Evolutionary conservation across 1,140 invertebrate species (phyloP).

Genomic region (Psix sp.): DNA sequence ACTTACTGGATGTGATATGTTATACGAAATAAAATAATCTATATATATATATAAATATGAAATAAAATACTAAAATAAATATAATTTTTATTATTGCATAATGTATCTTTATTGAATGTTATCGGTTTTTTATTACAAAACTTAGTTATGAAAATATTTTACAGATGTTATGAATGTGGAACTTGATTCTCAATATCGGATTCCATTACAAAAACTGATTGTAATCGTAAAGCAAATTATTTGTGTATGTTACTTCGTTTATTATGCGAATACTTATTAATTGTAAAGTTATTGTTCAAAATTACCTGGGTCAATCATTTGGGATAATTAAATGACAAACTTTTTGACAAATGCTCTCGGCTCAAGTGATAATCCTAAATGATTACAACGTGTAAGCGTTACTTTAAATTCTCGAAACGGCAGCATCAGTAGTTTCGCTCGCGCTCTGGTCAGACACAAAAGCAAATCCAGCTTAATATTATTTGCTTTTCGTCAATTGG

Average conservation of each 20-base stretch:
- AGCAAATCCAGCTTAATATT: slow-evolving; percentile 39
- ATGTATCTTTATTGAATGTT: too few relatives aligned
- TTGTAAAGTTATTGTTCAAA: slow-evolving; percentile 25
- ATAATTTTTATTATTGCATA: too few relatives aligned
- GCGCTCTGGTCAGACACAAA: slow-evolving; percentile 5
- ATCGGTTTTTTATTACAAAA: too few relatives aligned
- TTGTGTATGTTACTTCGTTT: not conserved
- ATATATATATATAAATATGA: too few relatives aligned
- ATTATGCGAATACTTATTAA: slow-evolving; percentile 19
- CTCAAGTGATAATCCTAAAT: slow-evolving; percentile 40
- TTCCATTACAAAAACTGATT: too few relatives aligned
- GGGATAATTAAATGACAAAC: slow-evolving; percentile 36
- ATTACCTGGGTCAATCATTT: slow-evolving; percentile 17
- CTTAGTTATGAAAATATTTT: too few relatives aligned
- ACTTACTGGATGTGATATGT: too few relatives aligned
- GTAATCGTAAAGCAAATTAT: not conserved
- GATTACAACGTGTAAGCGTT: slow-evolving; percentile 19
- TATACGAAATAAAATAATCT: too few relatives aligned
- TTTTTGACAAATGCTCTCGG: slow-evolving; percentile 31
- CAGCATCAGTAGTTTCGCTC: slow-evolving; percentile 11
- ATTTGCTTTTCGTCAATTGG: slow-evolving; percentile 22
- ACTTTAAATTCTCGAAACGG: slow-evolving; percentile 20
- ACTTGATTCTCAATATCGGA: too few relatives aligned
- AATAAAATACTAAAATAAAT: too few relatives aligned
- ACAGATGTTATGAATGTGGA: too few relatives aligned